These are phyloP conservation scores for Protobothrops flavoviridis DNA, from an alignment of 2,113 vertebrate species.

Conservation along the genomic window DNA sequence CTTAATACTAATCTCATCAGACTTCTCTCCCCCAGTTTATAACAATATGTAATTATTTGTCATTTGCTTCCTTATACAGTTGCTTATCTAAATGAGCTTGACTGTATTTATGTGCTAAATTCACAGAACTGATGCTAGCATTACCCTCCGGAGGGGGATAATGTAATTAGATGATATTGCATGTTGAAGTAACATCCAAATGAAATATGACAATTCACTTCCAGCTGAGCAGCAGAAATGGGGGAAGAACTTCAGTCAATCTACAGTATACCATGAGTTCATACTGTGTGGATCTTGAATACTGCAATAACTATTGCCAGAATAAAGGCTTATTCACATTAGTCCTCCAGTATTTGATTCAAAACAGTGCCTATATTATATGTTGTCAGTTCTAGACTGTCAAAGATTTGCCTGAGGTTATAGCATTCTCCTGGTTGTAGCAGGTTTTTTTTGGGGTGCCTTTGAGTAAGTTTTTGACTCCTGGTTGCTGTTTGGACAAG, in stretches of 20 bases:
- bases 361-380: background rate
- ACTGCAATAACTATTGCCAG: background rate
- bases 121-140: background rate
- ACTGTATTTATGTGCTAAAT: background rate
- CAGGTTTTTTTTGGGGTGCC: background rate
- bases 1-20: background rate
- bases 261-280: background rate
- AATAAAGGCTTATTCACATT: background rate
- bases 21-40: background rate
- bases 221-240: background rate
- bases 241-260: background rate
- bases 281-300: background rate
- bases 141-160: background rate
- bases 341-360: background rate
- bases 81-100: background rate
- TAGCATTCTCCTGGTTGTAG: too few relatives aligned
- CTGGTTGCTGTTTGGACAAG: background rate
- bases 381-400: background rate
- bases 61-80: background rate
- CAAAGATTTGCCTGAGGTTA: background rate
- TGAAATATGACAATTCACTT: background rate
- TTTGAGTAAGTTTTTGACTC: background rate
- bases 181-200: background rate
- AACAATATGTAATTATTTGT: background rate
- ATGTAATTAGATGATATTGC: background rate